Conservation (phyloP, 2,113 vertebrate genomes). For the Bagarius yarrelli region DNA sequence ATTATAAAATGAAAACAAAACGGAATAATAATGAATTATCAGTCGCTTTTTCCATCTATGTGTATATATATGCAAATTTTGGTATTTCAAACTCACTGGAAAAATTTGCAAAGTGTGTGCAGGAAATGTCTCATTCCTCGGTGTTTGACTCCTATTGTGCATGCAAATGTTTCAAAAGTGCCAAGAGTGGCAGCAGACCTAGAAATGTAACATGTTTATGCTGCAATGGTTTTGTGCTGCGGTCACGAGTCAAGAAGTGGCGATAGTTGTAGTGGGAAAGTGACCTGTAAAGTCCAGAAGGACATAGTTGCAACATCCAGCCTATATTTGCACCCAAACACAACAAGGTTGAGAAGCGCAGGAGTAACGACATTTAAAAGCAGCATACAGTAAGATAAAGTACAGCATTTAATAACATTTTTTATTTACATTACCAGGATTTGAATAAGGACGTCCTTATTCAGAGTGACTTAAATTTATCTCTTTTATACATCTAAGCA, state of each 20-base stretch:
- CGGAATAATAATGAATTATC: too few species aligned
- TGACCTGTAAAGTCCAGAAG: neutral
- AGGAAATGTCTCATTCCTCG: neutral
- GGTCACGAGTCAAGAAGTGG: neutral
- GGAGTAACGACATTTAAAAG: neutral
- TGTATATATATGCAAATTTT: too few species aligned
- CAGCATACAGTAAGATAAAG: too few species aligned
- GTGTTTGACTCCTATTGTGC: neutral
- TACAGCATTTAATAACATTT: too few species aligned
- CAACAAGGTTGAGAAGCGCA: neutral
- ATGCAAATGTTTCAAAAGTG: neutral
- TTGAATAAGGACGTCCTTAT: too few species aligned
- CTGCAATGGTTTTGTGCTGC: neutral
- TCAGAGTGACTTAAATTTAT: too few species aligned
- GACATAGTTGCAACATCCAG: neutral
- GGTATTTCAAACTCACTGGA: too few species aligned
- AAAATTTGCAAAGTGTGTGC: too few species aligned
- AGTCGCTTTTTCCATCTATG: too few species aligned
- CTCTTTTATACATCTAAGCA: too few species aligned
- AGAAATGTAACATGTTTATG: slow-evolving; percentile 7
- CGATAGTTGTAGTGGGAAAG: neutral
- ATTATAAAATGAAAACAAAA: too few species aligned
- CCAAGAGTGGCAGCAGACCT: neutral
- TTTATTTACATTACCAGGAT: too few species aligned
- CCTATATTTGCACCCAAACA: neutral